phyloP scores from a whole-genome alignment of 2,888 invertebrate genomes.

The Drosophila rubida region DNA sequence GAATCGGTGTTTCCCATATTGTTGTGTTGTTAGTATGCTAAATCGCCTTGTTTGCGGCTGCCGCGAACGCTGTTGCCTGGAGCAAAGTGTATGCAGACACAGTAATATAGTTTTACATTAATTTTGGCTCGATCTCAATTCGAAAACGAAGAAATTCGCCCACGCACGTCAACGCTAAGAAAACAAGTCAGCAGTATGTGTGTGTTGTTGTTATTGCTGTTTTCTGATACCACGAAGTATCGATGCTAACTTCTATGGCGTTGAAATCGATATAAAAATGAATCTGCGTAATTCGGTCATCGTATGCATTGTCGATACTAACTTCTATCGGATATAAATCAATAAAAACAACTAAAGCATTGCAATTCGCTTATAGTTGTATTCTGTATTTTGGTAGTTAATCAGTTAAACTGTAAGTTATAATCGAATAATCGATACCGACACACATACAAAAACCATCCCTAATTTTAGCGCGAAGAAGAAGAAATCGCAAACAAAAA shows the following conservation, averaged over 20 bases:
- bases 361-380: no score
- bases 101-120: conserved; percentile 39
- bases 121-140: conserved; percentile 32
- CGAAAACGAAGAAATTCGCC: conserved; percentile 69
- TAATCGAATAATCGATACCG: conserved; percentile 22
- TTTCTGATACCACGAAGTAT: conserved; percentile 14
- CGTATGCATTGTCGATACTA: neutral
- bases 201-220: conserved; percentile 20
- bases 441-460: neutral
- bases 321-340: no score
- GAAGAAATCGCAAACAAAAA: conserved; percentile 9
- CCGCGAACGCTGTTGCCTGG: conserved; percentile 29
- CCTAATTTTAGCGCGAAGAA: conserved; percentile 2
- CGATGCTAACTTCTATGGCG: conserved; percentile 12
- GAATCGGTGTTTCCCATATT: conserved; percentile 99
- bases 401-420: no score
- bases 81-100: conserved; percentile 33
- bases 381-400: no score
- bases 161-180: conserved; percentile 56
- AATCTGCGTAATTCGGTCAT: neutral
- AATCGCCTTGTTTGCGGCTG: conserved; percentile 32
- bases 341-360: no score
- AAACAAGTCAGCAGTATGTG: conserved; percentile 41
- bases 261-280: neutral
- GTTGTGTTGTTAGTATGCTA: conserved; percentile 22